Percentiles rank a stretch among this genome's conserved stretches.
phyloP scores from a whole-genome alignment of 1,140 invertebrate species.

The Cherax quadricarinatus region DNA sequence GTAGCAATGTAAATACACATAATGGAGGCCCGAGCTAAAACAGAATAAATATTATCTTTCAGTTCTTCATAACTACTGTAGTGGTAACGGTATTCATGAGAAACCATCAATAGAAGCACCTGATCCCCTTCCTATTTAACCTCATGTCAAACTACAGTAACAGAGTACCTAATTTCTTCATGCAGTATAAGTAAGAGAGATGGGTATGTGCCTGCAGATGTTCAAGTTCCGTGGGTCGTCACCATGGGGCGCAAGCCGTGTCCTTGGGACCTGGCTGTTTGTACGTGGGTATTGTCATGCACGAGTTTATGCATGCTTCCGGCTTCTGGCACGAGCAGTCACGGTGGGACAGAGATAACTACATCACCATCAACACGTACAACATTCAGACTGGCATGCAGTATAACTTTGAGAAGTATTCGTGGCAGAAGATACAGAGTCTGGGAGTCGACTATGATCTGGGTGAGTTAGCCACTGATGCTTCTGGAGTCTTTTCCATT shows the following conservation, averaged over 20 bases:
- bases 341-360: slow-evolving; percentile 84
- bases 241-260: not conserved
- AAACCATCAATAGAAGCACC: no score
- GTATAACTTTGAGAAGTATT: slow-evolving; percentile 79
- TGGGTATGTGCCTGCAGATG: not conserved
- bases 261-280: slow-evolving; percentile 82
- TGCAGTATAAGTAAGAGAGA: no score
- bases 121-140: no score
- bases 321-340: slow-evolving; percentile 91
- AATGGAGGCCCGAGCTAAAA: no score
- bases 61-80: no score
- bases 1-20: no score
- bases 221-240: not conserved
- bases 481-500: no score
- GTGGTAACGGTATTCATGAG: no score
- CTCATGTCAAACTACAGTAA: not conserved
- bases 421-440: slow-evolving; percentile 76
- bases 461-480: slow-evolving; percentile 29
- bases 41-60: no score
- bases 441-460: slow-evolving; percentile 79
- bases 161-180: not conserved
- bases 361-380: slow-evolving; percentile 59
- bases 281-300: slow-evolving; percentile 47
- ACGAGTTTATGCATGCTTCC: slow-evolving; percentile 27
- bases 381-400: slow-evolving; percentile 74